Conservation (phyloP, 2,797 vertebrate genomes). For the Acanthornis magna region DNA sequence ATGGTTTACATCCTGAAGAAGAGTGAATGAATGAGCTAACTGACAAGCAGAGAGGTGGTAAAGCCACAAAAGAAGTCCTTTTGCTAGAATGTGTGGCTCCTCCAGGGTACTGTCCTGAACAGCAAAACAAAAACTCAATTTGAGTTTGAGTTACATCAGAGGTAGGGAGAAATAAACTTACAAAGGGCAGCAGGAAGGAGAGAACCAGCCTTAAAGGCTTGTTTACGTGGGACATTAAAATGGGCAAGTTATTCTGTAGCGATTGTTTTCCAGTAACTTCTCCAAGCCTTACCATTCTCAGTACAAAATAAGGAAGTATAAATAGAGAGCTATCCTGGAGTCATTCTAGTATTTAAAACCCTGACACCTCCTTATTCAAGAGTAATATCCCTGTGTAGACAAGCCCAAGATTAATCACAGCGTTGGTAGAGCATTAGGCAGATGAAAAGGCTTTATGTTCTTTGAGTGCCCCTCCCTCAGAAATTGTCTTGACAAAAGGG, state of each 20-base stretch:
- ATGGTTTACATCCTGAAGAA: neutral
- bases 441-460: conserved; percentile 49
- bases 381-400: conserved; percentile 14
- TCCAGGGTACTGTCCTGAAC: neutral
- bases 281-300: neutral
- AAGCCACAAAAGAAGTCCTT: neutral
- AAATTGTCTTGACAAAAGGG: conserved; percentile 54
- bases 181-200: neutral
- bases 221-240: neutral
- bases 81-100: neutral
- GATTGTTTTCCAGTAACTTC: neutral
- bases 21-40: neutral
- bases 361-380: conserved; percentile 40
- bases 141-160: neutral
- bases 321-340: neutral
- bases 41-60: neutral
- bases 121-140: neutral
- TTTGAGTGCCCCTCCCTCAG: conserved; percentile 48
- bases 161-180: neutral
- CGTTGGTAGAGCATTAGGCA: conserved; percentile 26
- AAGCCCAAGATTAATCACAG: conserved; percentile 62
- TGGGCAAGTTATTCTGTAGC: neutral
- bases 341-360: neutral
- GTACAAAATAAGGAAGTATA: neutral
- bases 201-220: neutral